Base-by-base conservation (phyloP, 2,797 vertebrate genomes). In the Benthosema pterotum region DNA sequence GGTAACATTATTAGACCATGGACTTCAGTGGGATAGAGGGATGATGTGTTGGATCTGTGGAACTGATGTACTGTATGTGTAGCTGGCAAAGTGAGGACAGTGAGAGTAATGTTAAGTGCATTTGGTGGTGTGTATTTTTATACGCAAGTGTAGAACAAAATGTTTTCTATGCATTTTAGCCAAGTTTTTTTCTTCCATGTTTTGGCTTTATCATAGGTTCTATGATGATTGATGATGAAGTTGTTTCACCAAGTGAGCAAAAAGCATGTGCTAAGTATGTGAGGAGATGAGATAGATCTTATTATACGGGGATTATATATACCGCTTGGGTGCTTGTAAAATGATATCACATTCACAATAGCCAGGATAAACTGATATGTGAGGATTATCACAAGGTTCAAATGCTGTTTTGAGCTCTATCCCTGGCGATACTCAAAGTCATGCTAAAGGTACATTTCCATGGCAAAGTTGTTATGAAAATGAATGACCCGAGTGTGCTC, bases 121-220 rank as follows among this genome's bases (percentile, higher is more conserved):
- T 61, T 28, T 53, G 62, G 18, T 51, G 46, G 60, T 46, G 16
- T 45, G 5, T 53, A 47, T 15, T 64, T 61, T 74, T 49, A 28
- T 14, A 15, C 65, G 57, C n/a, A 17, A 51, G 55, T 43, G 25
- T n/a, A 67, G 58, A 63, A 32, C 22, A 5, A 0, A 38, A 77
- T 72, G 69, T 47, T 59, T 60, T 77, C 69, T 80, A 65, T 83
- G 80, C 77, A 76, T 79, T 69, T 65, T 14, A 69, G 11, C 12
- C 25, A 15, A 12, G 14, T 25, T 66, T 79, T 70, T 18, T 18
- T 19, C n/a, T n/a, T n/a, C n/a, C n/a, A 15, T 18, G 6, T 42
- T 65, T 63, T 52, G 22, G 13, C 52, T 54, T 42, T 42, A 14
- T 16, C 16, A 16, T 56, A 54, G 52, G 38, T 25, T 16, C 11